Evolutionary conservation across 2,797 vertebrate species (phyloP).

Genomic region (Threskiornis aethiopicus): DNA sequence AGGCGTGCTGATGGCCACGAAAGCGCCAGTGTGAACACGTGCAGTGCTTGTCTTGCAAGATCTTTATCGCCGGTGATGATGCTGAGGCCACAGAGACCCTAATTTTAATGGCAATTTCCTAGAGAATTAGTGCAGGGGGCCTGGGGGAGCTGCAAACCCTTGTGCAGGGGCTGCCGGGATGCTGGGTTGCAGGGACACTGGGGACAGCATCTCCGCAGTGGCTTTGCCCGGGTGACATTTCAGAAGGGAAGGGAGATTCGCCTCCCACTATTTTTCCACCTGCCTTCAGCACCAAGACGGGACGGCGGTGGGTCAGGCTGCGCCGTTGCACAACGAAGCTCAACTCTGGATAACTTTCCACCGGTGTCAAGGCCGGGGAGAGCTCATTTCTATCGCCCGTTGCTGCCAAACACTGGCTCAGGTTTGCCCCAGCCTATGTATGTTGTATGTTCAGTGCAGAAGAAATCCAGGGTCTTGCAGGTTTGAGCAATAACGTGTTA

Average conservation of each 20-base stretch:
- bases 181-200: neutral
- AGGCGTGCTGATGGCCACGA: rapidly evolving
- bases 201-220: rapidly evolving
- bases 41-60: neutral
- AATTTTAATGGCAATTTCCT: neutral
- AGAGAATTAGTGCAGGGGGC: neutral
- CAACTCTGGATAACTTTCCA: neutral
- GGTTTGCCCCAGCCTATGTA: neutral
- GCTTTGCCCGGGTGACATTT: neutral
- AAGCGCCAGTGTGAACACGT: rapidly evolving
- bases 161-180: rapidly evolving
- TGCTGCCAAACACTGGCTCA: rapidly evolving
- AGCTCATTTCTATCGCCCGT: neutral
- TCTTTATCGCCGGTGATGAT: rapidly evolving
- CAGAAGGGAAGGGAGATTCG: neutral
- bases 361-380: neutral
- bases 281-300: rapidly evolving
- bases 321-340: rapidly evolving
- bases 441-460: neutral
- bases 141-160: neutral
- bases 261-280: neutral
- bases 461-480: neutral
- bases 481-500: neutral
- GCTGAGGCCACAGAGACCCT: neutral
- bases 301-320: rapidly evolving